Evolutionary conservation across 2,113 vertebrate genomes (phyloP).

Genomic region (Myrmophylax atrothorax): DNA sequence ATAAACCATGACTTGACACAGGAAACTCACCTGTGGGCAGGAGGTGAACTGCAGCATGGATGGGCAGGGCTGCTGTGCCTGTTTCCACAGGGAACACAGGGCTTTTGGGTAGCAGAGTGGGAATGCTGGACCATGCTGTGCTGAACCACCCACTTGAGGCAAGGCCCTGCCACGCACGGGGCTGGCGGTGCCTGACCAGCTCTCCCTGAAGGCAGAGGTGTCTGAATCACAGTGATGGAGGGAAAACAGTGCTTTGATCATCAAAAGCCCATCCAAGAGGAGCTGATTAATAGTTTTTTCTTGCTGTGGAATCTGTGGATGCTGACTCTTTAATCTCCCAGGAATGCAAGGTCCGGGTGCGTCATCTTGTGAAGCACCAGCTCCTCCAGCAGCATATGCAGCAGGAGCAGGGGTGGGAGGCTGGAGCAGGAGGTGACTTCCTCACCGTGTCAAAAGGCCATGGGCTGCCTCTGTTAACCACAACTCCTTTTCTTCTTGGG

Average conservation of each 20-base stretch:
- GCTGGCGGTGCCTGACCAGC: not conserved
- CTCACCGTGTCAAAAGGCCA: not conserved
- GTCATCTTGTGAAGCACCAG: not conserved
- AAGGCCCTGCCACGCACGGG: fast-evolving
- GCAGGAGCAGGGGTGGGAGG: not conserved
- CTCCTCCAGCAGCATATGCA: not conserved
- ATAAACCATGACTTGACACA: not conserved
- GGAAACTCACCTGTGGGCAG: not conserved
- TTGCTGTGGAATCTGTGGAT: constrained; percentile 41
- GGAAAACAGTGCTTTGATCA: constrained; percentile 2
- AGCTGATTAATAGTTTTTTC: constrained; percentile 48
- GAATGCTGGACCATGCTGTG: not conserved
- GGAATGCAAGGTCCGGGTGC: constrained; percentile 3
- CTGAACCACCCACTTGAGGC: not conserved
- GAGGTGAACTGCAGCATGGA: fast-evolving
- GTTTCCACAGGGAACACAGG: not conserved
- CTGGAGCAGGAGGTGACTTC: not conserved
- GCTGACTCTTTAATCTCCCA: constrained; percentile 30
- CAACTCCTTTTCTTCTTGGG: not conserved
- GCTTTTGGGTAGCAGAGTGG: not conserved
- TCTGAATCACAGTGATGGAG: not conserved
- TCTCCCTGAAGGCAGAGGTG: not conserved
- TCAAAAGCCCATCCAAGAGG: not conserved
- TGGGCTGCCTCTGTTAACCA: not conserved
- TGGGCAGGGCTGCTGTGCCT: not conserved